Percentiles rank a stretch among this genome's conserved stretches.
phyloP scores from a whole-genome alignment of 2,888 invertebrate species.

The Parnassius orleans region DNA sequence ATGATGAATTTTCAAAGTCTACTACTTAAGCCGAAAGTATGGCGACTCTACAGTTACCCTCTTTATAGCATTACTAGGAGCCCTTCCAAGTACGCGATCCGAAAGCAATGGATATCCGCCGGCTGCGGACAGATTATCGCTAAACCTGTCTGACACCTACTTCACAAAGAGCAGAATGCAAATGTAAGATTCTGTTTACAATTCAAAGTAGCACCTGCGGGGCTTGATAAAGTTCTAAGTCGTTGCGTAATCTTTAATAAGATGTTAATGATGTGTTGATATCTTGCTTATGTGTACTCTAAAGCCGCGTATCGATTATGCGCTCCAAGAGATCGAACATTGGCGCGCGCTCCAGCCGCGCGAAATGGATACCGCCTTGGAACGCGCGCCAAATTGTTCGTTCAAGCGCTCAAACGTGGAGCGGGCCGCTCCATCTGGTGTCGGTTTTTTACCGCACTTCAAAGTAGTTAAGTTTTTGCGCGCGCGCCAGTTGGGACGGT shows the following conservation, averaged over 20 bases:
- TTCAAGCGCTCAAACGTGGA: no score
- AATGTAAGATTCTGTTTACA: conserved; percentile 17
- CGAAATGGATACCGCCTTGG: no score
- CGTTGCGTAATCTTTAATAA: conserved; percentile 3
- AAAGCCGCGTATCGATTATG: no score
- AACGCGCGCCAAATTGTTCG: no score
- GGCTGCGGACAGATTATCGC: conserved; percentile 26
- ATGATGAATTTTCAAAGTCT: no score
- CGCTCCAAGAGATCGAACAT: no score
- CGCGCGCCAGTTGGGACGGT: no score
- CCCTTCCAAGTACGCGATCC: conserved; percentile 28
- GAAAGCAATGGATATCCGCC: conserved; percentile 31
- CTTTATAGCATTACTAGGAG: conserved; percentile 29
- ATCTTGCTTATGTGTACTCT: no score
- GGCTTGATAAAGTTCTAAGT: conserved; percentile 5
- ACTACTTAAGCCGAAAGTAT: neutral
- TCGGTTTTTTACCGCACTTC: no score
- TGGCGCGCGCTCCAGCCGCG: no score
- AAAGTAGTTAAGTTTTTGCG: no score
- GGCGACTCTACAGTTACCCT: conserved; percentile 17
- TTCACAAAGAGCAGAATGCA: conserved; percentile 8
- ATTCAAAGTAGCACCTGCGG: conserved; percentile 6
- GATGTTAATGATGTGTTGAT: neutral
- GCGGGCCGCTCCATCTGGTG: no score
- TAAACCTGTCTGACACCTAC: conserved; percentile 22